phyloP scores from a whole-genome alignment of 2,113 vertebrate genomes.

The Loxodonta africana region DNA sequence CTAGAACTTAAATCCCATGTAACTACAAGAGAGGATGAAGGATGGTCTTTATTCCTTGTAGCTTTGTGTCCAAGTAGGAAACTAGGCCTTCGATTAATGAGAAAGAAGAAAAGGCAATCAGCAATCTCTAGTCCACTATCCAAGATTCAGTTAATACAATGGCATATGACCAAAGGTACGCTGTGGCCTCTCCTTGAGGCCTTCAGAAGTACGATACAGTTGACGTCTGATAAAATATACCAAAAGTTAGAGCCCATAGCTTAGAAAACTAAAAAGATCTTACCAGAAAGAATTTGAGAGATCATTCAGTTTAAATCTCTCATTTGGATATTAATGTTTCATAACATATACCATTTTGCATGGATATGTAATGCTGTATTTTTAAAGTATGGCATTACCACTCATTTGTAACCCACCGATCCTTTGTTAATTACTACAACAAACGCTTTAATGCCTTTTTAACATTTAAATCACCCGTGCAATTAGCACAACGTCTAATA shows the following conservation, averaged over 20 bases:
- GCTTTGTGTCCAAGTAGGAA: neutral
- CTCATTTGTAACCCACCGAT: conserved; percentile 74
- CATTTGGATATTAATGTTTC: conserved; percentile 82
- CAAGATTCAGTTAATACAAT: neutral
- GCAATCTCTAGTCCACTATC: neutral
- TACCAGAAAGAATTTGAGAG: conserved; percentile 34
- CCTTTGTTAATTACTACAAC: conserved; percentile 82
- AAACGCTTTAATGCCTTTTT: conserved; percentile 81
- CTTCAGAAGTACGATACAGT: neutral
- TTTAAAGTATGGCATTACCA: conserved; percentile 76
- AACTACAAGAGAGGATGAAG: neutral
- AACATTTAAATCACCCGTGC: conserved; percentile 83
- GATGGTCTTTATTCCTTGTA: neutral
- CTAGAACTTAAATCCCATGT: neutral
- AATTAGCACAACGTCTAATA: conserved; percentile 79
- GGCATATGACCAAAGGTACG: neutral
- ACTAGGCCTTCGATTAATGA: neutral
- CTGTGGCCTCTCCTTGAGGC: conserved; percentile 58
- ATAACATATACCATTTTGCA: conserved; percentile 66
- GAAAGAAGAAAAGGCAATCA: neutral
- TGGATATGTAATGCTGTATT: conserved; percentile 46
- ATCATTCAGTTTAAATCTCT: conserved; percentile 72
- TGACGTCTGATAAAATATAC: neutral
- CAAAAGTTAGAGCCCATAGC: neutral
- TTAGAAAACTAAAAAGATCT: conserved; percentile 60